Conservation (phyloP, 2,113 vertebrate genomes). For the Tor tambroides region DNA sequence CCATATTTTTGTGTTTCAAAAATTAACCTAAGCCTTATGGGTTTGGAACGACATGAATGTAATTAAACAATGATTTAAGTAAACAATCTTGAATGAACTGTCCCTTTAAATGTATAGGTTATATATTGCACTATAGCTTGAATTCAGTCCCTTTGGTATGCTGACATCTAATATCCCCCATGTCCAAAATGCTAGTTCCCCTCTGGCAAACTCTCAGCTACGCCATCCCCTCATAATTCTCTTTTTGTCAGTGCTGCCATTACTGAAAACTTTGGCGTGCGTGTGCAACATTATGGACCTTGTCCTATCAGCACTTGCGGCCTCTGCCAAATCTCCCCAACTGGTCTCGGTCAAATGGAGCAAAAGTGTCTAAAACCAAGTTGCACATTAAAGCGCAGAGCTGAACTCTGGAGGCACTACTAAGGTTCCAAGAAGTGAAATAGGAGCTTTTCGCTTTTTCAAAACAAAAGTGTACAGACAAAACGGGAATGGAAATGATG, state of each 20-base stretch:
- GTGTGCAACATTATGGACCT: constrained; percentile 65
- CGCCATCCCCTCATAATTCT: constrained; percentile 46
- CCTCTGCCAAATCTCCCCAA: constrained; percentile 67
- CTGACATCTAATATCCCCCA: constrained; percentile 15
- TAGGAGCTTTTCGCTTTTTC: constrained; percentile 66
- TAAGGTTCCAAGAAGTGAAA: constrained; percentile 69
- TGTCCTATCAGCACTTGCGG: constrained; percentile 73
- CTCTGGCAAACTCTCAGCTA: constrained; percentile 49
- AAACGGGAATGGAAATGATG: constrained; percentile 54
- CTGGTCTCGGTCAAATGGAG: constrained; percentile 62
- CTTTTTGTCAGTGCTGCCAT: constrained; percentile 59
- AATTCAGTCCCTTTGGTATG: constrained; percentile 7
- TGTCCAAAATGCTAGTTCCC: constrained; percentile 34
- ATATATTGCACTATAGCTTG: background rate
- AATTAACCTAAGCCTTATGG: background rate
- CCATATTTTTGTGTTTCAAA: too few species aligned
- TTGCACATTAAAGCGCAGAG: constrained; percentile 65
- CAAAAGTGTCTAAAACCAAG: constrained; percentile 43
- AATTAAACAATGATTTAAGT: background rate
- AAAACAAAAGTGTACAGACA: constrained; percentile 72
- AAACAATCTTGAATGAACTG: too few species aligned
- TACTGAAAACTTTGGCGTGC: constrained; percentile 65
- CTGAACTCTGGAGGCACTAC: constrained; percentile 56
- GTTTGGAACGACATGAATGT: background rate
- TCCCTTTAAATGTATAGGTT: background rate